Conservation (phyloP, 92 coral and sea anemone species). For the Plumapathes pennacea region DNA sequence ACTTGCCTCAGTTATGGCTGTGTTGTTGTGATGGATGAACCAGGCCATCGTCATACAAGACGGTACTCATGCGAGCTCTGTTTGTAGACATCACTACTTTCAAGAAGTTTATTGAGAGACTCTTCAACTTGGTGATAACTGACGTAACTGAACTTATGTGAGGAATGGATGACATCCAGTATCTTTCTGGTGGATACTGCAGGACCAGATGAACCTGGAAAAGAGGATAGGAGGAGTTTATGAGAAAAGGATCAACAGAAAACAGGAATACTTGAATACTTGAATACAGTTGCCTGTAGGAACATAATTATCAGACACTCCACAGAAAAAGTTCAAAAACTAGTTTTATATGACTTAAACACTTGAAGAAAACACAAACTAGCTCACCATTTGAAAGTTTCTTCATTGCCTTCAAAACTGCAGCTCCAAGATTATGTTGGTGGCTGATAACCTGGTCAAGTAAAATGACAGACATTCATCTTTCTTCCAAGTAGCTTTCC, state of each 20-base stretch:
- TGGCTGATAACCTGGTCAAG: constrained; percentile 65
- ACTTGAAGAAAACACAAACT: too few species aligned
- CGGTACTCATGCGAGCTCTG: constrained; percentile 72
- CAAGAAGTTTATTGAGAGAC: constrained; percentile 58
- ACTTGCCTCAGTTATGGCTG: too few species aligned
- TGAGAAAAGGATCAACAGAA: too few species aligned
- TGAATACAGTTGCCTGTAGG: too few species aligned
- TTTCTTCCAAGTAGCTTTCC: too few species aligned
- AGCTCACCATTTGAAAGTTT: constrained; percentile 21
- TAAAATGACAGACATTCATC: not conserved
- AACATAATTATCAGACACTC: too few species aligned
- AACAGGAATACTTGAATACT: too few species aligned
- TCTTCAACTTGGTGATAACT: constrained; percentile 33
- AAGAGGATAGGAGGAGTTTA: not conserved
- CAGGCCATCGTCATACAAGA: constrained; percentile 31
- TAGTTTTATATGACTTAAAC: too few species aligned
- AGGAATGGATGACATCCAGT: constrained; percentile 57
- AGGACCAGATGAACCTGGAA: constrained; percentile 27
- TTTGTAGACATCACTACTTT: constrained; percentile 68
- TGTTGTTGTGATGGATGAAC: too few species aligned
- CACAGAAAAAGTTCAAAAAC: too few species aligned
- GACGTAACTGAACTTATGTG: constrained; percentile 56
- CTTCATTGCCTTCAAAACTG: constrained; percentile 26
- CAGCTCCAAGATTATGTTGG: constrained; percentile 67
- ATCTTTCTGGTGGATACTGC: constrained; percentile 41